Evolutionary conservation across 2,797 vertebrate genomes (phyloP).

Genomic region (Tenualosa ilisha): DNA sequence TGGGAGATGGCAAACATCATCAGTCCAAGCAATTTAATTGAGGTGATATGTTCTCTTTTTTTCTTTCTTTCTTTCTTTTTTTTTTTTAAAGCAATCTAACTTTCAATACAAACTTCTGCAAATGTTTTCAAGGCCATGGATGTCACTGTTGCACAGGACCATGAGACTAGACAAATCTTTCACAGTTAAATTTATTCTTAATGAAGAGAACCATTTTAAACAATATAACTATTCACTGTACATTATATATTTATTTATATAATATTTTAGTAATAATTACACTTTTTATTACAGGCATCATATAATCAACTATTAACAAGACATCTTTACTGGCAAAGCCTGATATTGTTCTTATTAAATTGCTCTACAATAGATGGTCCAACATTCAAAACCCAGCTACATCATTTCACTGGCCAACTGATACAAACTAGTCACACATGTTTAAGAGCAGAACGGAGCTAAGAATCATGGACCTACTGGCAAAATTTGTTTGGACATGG

Average conservation of each 20-base stretch:
- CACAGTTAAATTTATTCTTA: slow-evolving; percentile 71
- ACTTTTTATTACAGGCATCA: slow-evolving; percentile 69
- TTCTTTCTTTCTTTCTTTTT: background rate
- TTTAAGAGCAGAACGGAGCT: slow-evolving; percentile 8
- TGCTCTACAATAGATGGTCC: slow-evolving; percentile 44
- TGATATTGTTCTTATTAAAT: slow-evolving; percentile 42
- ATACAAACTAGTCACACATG: background rate
- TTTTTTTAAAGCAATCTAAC: background rate
- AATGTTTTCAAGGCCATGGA: background rate
- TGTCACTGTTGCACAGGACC: slow-evolving; percentile 7
- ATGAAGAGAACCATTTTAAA: slow-evolving; percentile 57
- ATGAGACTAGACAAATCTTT: slow-evolving; percentile 53
- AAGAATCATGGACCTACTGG: background rate
- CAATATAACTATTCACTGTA: slow-evolving; percentile 71
- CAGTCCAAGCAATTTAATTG: background rate
- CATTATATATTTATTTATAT: slow-evolving; percentile 59
- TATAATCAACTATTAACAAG: slow-evolving; percentile 57
- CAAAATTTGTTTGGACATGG: background rate
- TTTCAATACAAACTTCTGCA: background rate
- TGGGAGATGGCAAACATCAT: background rate
- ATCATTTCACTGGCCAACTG: slow-evolving; percentile 1
- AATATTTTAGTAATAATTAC: slow-evolving; percentile 72
- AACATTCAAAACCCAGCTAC: slow-evolving; percentile 22
- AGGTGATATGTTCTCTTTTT: background rate
- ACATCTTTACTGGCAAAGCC: slow-evolving; percentile 63